These are phyloP conservation scores for Sthenelais limicola DNA, from an alignment of 2,888 invertebrate species.

Conservation along the genomic window DNA sequence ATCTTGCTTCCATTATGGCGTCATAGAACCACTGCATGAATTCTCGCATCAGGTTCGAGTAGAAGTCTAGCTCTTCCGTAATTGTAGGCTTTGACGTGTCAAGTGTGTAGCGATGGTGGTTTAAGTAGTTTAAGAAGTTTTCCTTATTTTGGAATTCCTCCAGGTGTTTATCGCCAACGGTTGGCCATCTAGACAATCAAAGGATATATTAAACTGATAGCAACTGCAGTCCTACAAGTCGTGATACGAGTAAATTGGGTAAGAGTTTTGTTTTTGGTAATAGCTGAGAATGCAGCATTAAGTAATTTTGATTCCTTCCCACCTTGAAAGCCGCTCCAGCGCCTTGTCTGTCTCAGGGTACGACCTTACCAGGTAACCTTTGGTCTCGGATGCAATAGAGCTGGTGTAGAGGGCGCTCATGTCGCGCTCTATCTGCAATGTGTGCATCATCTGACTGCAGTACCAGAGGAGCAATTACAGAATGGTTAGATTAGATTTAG, in stretches of 20 bases:
- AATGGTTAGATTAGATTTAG: too few relatives aligned
- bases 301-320: too few relatives aligned
- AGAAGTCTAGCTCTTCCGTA: conserved; percentile 61
- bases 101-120: conserved; percentile 61
- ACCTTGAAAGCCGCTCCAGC: conserved; percentile 56
- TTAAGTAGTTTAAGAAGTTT: conserved; percentile 54
- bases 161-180: conserved; percentile 36
- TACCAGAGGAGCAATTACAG: too few relatives aligned
- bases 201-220: too few relatives aligned
- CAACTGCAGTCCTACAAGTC: too few relatives aligned
- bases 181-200: conserved; percentile 25
- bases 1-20: conserved; percentile 71
- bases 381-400: conserved; percentile 58
- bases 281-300: too few relatives aligned
- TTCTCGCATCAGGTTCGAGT: conserved; percentile 60
- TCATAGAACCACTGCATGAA: conserved; percentile 64
- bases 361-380: conserved; percentile 56
- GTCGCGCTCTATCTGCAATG: conserved; percentile 61
- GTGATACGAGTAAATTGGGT: too few relatives aligned
- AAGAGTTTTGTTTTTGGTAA: too few relatives aligned
- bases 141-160: conserved; percentile 57
- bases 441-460: conserved; percentile 36
- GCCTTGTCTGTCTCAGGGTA: conserved; percentile 60
- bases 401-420: conserved; percentile 63
- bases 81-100: conserved; percentile 56